Evolutionary conservation across 1,140 invertebrate species (phyloP).

Genomic region (Aphelenchoides avenae): DNA sequence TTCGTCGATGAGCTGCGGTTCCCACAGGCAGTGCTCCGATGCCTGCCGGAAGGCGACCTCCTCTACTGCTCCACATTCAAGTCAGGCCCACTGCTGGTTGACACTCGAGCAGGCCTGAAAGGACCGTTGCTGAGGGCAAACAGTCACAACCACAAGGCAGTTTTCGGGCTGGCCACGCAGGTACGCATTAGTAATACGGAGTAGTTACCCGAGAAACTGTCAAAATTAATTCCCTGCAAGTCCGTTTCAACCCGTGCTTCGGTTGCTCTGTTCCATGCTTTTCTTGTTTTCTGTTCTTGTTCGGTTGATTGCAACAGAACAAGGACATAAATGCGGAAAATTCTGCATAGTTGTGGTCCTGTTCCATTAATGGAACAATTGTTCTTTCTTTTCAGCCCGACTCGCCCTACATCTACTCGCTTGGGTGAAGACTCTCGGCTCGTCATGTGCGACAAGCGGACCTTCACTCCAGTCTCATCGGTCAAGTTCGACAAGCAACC

Average conservation of each 20-base stretch:
- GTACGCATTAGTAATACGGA: neutral
- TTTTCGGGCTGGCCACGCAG: conserved; percentile 18
- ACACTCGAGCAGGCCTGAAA: conserved; percentile 18
- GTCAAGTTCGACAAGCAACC: no score
- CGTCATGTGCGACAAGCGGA: neutral
- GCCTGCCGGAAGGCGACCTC: conserved; percentile 13
- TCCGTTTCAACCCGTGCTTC: neutral
- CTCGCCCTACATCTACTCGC: neutral
- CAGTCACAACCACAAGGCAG: conserved; percentile 1
- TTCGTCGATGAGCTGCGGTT: neutral
- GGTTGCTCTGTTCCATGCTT: conserved; percentile 3
- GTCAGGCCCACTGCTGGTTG: conserved; percentile 21
- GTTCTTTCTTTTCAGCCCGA: conserved; percentile 5
- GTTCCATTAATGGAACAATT: conserved; percentile 7
- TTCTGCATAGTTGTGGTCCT: conserved; percentile 1
- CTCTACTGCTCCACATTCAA: conserved; percentile 24
- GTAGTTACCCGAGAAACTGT: neutral
- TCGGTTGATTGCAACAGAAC: conserved; percentile 8
- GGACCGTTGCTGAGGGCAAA: neutral
- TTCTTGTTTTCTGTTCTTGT: neutral
- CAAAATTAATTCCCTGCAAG: neutral
- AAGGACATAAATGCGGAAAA: conserved; percentile 13
- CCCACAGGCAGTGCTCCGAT: conserved; percentile 10
- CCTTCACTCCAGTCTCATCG: neutral
- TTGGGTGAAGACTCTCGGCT: conserved; percentile 1